These are phyloP conservation scores for Oreochromis grahami DNA, from an alignment of 2,797 vertebrate species.

Conservation along the genomic window DNA sequence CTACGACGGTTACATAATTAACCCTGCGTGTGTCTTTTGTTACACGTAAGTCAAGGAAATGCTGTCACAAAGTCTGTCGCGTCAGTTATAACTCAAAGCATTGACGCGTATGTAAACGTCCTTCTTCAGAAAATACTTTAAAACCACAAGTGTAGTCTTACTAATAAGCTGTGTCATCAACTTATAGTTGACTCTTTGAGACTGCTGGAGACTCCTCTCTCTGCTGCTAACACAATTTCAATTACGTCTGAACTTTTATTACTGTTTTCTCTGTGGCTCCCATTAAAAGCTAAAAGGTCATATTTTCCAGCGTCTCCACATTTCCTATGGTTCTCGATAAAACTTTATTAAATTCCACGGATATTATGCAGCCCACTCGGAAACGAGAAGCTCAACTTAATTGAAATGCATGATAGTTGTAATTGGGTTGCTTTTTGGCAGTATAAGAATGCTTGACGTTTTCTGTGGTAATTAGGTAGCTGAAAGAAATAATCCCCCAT, in stretches of 20 bases:
- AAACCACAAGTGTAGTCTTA: background rate
- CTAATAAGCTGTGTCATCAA: background rate
- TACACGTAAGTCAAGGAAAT: background rate
- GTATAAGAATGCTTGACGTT: constrained; percentile 55
- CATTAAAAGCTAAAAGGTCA: constrained; percentile 26
- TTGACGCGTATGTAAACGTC: background rate
- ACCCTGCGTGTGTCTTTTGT: background rate
- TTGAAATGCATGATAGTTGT: constrained; percentile 61
- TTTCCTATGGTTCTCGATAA: constrained; percentile 65
- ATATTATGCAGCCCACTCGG: constrained; percentile 76
- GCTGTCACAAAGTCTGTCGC: background rate
- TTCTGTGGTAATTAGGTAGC: constrained; percentile 61
- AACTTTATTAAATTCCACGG: constrained; percentile 55
- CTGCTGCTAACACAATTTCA: background rate
- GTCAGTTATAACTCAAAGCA: background rate
- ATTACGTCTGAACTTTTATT: background rate
- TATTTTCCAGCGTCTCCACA: constrained; percentile 57
- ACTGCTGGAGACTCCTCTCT: background rate
- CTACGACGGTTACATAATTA: background rate
- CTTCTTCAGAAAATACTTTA: background rate
- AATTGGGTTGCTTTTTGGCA: constrained; percentile 58
- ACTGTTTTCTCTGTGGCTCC: constrained; percentile 10
- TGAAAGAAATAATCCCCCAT: constrained; percentile 44
- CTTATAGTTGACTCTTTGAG: background rate
- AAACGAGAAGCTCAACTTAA: constrained; percentile 60